A percentile compares a stretch with the other conserved stretches of the same genome.
phyloP scores from a whole-genome alignment of 1,140 invertebrate genomes.

The Microplitis mediator region DNA sequence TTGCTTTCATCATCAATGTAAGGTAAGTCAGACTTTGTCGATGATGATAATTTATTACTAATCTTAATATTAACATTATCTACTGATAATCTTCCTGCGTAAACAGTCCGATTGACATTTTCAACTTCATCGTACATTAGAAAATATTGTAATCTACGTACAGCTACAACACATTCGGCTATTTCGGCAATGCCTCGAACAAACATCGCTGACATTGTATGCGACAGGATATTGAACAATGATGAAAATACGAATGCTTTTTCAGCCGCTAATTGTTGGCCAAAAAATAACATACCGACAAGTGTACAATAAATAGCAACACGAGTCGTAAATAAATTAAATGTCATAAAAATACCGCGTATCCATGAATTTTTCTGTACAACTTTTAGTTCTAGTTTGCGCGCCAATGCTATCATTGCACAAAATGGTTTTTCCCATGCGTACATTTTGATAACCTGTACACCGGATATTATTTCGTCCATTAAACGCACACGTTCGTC shows the following conservation, averaged over 20 bases:
- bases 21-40: background rate
- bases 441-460: conserved; percentile 84
- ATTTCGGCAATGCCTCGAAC: conserved; percentile 72
- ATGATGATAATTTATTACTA: background rate
- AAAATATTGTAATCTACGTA: conserved; percentile 66
- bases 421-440: conserved; percentile 78
- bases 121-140: conserved; percentile 63
- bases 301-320: conserved; percentile 71
- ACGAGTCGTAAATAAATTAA: conserved; percentile 73
- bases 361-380: conserved; percentile 72
- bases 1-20: conserved; percentile 16
- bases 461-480: conserved; percentile 77
- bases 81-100: no score
- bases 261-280: conserved; percentile 64
- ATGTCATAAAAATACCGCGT: conserved; percentile 75
- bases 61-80: no score
- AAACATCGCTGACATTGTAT: conserved; percentile 74
- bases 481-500: conserved; percentile 79
- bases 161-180: conserved; percentile 67
- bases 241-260: conserved; percentile 71
- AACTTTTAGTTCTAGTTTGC: conserved; percentile 68
- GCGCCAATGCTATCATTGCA: conserved; percentile 65
- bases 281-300: conserved; percentile 65
- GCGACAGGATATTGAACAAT: conserved; percentile 69
- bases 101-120: no score